Base-by-base conservation (phyloP, 2,888 invertebrate species). In the Norana najaformis region DNA sequence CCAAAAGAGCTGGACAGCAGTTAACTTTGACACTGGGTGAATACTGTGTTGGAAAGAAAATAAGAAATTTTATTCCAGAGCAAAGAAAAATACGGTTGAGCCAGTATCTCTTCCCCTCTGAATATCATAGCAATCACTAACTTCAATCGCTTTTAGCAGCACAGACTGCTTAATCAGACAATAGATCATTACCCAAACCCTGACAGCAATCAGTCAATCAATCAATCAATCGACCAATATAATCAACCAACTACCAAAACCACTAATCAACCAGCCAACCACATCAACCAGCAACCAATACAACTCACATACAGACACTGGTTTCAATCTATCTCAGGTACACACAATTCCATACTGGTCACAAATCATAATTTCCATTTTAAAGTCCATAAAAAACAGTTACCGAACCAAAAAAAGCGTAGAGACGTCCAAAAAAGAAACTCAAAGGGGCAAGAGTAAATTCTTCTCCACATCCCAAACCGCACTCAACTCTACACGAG, bases 1-100 rank as follows among this genome's bases (percentile, higher is more conserved):
- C n/a, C 69, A n/a, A 69, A 69, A 30, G 69, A 69, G 69, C n/a
- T n/a, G n/a, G 69, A n/a, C n/a, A 69, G 69, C 69, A 69, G 69
- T 69, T n/a, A 8, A 69, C 30, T n/a, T 6, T n/a, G 69, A 69
- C n/a, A 18, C 18, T 47, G 18, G 23, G 53, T 53, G 13, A 53
- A 53, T 53, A 23, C 69, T 69, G 69, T 3, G 69, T 69, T n/a
- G n/a, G 11, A n/a, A 69, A n/a, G 4, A 69, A 16, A n/a, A 69
- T 47, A 47, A 5, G 8, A 47, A 47, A 23, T 23, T 47, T 20
- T 1, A 47, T 47, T 47, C 23, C 23, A 47, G 47, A 47, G n/a
- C 30, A 69, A 30, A 69, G 69, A 69, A 69, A 8, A 16, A 6
- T 69, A 69, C 11, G 11, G n/a, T n/a, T n/a, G n/a, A 69, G 8